Evolutionary conservation across 2,797 vertebrate species (phyloP), one percentile per base, ranked within the genome.

Genomic region (Phrynocephalus guinanensis): DNA sequence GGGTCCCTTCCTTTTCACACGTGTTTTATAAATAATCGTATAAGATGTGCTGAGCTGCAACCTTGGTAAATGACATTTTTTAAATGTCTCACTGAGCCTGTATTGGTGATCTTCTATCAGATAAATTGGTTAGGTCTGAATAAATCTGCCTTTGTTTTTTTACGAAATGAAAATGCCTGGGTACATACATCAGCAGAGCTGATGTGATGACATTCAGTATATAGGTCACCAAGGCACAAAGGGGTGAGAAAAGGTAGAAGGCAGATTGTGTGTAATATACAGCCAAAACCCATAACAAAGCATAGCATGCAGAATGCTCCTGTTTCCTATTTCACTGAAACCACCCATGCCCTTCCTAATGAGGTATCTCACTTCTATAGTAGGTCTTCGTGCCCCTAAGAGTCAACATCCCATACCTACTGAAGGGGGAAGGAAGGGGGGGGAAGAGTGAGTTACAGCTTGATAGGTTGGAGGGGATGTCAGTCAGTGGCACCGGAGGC

Each of bases 1-100:
- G 38, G 38, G 38, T 44, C 38, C 38, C 38, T 44, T 44, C 38
- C 38, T 44, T 44, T 44, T 44, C 38, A 44, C 38, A 44, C 38
- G 38, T 52, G 63, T 85, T 68, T 68, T 44, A 72, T 38, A 86
- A 38, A 72, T 79, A 15, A 44, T 44, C 60, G 30, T n/a, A 63
- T 44, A 13, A 11, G 52, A 73, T 7, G 26, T 9, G 22, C 70
- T 22, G 52, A 81, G 9, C 85, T 81, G 28, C 16, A 81, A 66
- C n/a, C 38, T 11, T 63, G 26, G 73, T 44, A 86, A 86, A 86
- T 81, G 20, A 73, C 70, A 81, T 66, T 81, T 86, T 86, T 50
- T 81, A 86, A 86, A 86, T 86, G 79, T 66, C 73, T 50, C 52
- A 52, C 68, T 44, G 77, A 72, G 77, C 38, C 67, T 68, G 16